Percentiles rank a stretch among this genome's conserved stretches.
Evolutionary conservation across 1,140 invertebrate genomes (phyloP).

Genomic region (Drosophila yakuba): DNA sequence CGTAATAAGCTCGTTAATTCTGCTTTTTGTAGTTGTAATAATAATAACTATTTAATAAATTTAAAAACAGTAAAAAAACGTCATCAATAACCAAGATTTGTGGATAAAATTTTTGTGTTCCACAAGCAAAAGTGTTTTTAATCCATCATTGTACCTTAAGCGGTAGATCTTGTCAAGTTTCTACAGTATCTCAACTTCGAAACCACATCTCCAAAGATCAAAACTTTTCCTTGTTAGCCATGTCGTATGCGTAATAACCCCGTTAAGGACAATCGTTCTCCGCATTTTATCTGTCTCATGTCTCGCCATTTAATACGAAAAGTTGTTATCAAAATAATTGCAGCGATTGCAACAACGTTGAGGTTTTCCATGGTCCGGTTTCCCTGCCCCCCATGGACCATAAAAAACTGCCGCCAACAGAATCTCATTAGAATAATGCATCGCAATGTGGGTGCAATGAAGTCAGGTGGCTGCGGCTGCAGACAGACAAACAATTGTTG

Average conservation of each 20-base stretch:
- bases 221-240: slow-evolving; percentile 51
- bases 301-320: slow-evolving; percentile 79
- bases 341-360: slow-evolving; percentile 60
- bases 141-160: too few species aligned
- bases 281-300: slow-evolving; percentile 49
- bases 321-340: slow-evolving; percentile 81
- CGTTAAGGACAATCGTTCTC: slow-evolving; percentile 33
- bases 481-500: slow-evolving; percentile 71
- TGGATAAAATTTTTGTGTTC: too few species aligned
- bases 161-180: too few species aligned
- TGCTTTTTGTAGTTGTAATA: too few species aligned
- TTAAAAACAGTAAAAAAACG: too few species aligned
- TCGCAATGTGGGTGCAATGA: slow-evolving; percentile 36
- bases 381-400: slow-evolving; percentile 14
- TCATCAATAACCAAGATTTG: too few species aligned
- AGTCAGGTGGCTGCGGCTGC: slow-evolving; percentile 6
- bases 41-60: too few species aligned
- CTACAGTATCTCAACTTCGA: neutral
- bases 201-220: too few species aligned
- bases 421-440: slow-evolving; percentile 83
- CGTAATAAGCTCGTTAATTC: slow-evolving; percentile 52
- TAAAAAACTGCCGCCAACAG: slow-evolving; percentile 69
- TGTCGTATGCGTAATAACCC: slow-evolving; percentile 74
- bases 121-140: too few species aligned
- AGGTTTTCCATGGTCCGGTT: slow-evolving; percentile 30